Evolutionary conservation across 53 echinoderm and acorn worm genomes (phyloP).

Genomic region (Holothuria scabra): DNA sequence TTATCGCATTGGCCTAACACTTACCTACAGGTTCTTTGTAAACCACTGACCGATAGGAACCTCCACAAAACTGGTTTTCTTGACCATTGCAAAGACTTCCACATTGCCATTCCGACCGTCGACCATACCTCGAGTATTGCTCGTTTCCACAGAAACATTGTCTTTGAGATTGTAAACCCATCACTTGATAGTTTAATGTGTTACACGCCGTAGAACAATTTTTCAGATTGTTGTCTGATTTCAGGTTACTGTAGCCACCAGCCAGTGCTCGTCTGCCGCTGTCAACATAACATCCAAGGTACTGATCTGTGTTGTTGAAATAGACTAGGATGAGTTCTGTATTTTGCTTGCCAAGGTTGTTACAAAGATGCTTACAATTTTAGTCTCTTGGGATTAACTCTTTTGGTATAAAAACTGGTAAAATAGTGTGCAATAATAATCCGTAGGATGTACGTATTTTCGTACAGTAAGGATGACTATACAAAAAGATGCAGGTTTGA

Average conservation of each 20-base stretch:
- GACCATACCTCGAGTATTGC: background rate
- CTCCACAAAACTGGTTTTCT: background rate
- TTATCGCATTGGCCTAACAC: too few species aligned
- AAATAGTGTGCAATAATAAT: too few species aligned
- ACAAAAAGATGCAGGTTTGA: too few species aligned
- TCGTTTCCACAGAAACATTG: conserved; percentile 25
- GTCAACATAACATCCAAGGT: conserved; percentile 18
- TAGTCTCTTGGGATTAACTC: too few species aligned
- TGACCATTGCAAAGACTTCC: background rate
- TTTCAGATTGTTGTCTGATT: background rate
- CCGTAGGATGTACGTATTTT: too few species aligned
- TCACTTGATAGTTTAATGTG: background rate
- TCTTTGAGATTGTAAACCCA: background rate
- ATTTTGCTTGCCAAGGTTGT: too few species aligned
- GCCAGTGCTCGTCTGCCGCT: background rate
- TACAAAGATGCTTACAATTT: too few species aligned
- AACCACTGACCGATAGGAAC: background rate
- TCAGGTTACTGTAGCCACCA: background rate
- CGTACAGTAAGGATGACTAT: too few species aligned
- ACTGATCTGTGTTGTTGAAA: conserved; percentile 10
- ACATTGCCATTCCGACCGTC: conserved; percentile 5
- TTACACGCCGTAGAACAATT: background rate
- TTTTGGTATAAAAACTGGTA: too few species aligned
- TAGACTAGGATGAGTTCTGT: too few species aligned
- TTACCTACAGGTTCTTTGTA: conserved; percentile 6